These are phyloP conservation scores for Sphaeridia pumilis DNA, from an alignment of 2,888 invertebrate genomes.

Conservation along the genomic window DNA sequence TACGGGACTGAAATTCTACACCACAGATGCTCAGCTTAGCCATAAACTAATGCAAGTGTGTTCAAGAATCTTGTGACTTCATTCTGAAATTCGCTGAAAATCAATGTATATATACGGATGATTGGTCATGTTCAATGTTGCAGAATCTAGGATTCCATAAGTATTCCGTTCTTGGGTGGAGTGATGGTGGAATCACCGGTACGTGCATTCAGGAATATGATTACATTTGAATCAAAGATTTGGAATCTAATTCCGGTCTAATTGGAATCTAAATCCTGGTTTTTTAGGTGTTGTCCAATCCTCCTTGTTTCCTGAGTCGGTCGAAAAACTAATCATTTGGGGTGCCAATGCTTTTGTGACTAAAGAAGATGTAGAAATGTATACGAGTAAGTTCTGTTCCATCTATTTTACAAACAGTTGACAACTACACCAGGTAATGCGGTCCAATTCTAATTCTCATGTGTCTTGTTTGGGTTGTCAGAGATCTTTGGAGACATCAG, in stretches of 20 bases:
- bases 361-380: conserved; percentile 10
- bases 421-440: neutral
- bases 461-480: neutral
- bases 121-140: conserved; percentile 4
- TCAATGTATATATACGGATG: too few species aligned
- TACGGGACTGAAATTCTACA: conserved; percentile 52
- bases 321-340: conserved; percentile 64
- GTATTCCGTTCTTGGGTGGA: conserved; percentile 76
- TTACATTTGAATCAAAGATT: conserved; percentile 74
- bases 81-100: too few species aligned
- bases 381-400: conserved; percentile 7
- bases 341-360: conserved; percentile 57
- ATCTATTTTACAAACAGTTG: neutral
- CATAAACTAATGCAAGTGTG: conserved; percentile 57
- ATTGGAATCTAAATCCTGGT: conserved; percentile 48
- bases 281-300: conserved; percentile 65
- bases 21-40: conserved; percentile 61
- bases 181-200: conserved; percentile 66
- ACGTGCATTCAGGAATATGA: conserved; percentile 42
- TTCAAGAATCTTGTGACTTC: too few species aligned
- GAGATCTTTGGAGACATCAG: conserved; percentile 51
- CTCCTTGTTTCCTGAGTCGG: conserved; percentile 52
- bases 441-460: conserved; percentile 53
- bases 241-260: neutral
- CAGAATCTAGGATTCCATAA: conserved; percentile 52